phyloP scores from a whole-genome alignment of 2,888 invertebrate species.

The Drosophila recens region DNA sequence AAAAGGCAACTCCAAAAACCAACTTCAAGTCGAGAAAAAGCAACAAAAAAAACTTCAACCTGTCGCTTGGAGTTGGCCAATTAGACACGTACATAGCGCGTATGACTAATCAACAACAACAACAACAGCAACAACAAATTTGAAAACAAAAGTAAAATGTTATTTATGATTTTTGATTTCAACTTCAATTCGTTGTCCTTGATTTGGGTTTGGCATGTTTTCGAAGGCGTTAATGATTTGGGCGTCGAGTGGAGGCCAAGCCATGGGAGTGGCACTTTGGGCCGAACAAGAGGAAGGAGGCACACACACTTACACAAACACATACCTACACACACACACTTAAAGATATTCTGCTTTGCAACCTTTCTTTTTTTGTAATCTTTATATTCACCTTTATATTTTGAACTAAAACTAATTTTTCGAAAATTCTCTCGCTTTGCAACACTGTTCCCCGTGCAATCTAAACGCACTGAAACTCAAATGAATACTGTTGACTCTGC shows the following conservation, averaged over 20 bases:
- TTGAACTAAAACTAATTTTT: background rate
- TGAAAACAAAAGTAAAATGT: conserved; percentile 69
- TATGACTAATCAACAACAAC: conserved; percentile 64
- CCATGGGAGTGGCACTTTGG: conserved; percentile 13
- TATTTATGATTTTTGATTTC: conserved; percentile 75
- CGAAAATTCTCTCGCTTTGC: background rate
- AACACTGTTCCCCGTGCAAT: conserved; percentile 14
- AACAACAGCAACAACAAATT: conserved; percentile 28
- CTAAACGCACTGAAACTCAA: conserved; percentile 15
- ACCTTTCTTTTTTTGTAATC: background rate
- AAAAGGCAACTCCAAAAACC: conserved; percentile 24
- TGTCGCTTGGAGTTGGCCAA: conserved; percentile 71
- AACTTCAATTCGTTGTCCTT: conserved; percentile 70
- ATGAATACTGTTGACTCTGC: conserved; percentile 30
- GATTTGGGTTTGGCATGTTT: conserved; percentile 65
- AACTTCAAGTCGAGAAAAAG: conserved; percentile 26
- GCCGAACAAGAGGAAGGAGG: background rate
- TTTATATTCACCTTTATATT: background rate
- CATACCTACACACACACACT: background rate
- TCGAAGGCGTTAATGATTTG: conserved; percentile 47
- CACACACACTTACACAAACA: background rate
- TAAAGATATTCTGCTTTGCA: background rate
- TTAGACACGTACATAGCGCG: conserved; percentile 65
- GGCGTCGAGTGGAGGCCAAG: conserved; percentile 48
- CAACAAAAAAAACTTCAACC: conserved; percentile 59